A percentile compares a stretch with the other conserved stretches of the same genome.
Conservation (phyloP, 1,140 invertebrate species). For the Brachionus plicatilis region DNA sequence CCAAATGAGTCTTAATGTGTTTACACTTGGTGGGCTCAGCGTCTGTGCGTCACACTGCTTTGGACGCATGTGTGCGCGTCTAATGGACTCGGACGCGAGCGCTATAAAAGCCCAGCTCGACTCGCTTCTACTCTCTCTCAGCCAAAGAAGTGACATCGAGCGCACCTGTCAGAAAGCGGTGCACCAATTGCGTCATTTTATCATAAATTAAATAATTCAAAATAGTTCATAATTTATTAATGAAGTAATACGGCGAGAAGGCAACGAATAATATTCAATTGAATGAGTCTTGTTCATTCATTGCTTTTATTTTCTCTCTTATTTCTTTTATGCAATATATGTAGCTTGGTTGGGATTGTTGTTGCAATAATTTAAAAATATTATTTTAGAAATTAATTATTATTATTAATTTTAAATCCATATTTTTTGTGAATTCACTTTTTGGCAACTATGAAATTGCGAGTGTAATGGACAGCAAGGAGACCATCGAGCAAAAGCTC, state of each 20-base stretch:
- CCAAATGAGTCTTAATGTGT: neutral
- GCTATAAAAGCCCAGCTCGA: neutral
- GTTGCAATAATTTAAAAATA: neutral
- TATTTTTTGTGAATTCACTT: neutral
- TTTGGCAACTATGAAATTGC: neutral
- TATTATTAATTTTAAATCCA: slow-evolving; percentile 23
- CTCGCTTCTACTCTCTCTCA: neutral
- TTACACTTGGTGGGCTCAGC: neutral
- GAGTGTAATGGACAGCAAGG: neutral
- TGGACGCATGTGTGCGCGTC: neutral
- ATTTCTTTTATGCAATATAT: neutral
- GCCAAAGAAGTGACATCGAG: neutral
- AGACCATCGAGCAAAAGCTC: slow-evolving; percentile 12
- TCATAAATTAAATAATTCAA: neutral
- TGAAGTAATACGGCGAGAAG: neutral
- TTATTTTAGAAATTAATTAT: slow-evolving; percentile 24
- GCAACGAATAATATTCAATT: neutral
- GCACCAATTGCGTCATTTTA: neutral
- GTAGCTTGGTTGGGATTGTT: neutral
- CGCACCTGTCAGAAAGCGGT: neutral
- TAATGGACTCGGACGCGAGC: neutral
- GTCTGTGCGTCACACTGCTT: neutral
- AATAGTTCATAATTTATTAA: neutral
- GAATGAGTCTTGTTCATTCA: neutral
- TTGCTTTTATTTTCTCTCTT: neutral